These are phyloP conservation scores for Melieria picta DNA, from an alignment of 2,888 invertebrate genomes.

Conservation along the genomic window DNA sequence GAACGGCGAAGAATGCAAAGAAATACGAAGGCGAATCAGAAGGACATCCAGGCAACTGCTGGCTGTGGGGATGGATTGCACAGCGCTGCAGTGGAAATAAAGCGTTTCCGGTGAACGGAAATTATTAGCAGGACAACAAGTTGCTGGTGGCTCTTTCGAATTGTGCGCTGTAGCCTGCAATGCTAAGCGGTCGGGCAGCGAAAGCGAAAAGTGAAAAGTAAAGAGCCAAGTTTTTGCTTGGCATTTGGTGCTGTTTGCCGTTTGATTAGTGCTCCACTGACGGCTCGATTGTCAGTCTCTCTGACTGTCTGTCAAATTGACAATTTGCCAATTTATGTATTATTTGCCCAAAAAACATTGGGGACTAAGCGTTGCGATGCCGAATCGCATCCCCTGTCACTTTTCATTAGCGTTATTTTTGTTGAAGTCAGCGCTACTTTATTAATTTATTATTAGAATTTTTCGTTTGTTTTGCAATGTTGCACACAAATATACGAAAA, in stretches of 20 bases:
- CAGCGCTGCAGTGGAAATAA: constrained; percentile 3
- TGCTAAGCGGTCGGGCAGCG: neutral
- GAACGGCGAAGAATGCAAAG: constrained; percentile 1
- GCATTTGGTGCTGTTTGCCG: neutral
- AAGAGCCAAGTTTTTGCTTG: neutral
- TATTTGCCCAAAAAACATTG: too few species aligned
- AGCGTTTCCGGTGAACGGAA: constrained; percentile 4
- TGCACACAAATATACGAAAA: too few species aligned
- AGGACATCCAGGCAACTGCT: neutral
- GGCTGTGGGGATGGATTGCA: neutral
- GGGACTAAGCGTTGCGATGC: neutral
- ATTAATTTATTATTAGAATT: neutral
- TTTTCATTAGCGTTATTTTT: constrained; percentile 11
- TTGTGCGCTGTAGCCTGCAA: too few species aligned
- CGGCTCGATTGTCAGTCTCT: neutral
- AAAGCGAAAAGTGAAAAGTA: neutral
- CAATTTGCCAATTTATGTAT: constrained; percentile 16
- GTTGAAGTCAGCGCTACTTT: neutral
- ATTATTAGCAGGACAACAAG: constrained; percentile 6
- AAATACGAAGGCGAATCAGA: neutral
- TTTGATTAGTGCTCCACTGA: neutral
- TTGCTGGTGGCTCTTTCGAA: too few species aligned
- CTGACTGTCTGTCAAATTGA: constrained; percentile 21
- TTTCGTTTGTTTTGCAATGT: too few species aligned
- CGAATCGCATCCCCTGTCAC: constrained; percentile 8